Conservation (phyloP, 35 echinoderm and acorn worm genomes). For the Stichopus chloronotus region DNA sequence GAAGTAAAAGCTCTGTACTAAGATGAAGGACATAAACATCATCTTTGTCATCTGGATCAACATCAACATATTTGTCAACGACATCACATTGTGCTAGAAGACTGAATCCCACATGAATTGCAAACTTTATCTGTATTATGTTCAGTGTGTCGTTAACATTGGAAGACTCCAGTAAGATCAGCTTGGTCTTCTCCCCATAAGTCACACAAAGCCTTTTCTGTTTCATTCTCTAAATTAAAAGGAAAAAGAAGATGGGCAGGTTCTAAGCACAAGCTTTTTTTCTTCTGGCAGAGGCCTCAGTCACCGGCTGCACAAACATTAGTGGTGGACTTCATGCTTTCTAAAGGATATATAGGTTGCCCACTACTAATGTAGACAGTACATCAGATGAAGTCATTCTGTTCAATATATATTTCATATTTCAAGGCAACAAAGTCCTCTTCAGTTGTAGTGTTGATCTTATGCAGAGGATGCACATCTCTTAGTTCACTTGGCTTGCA, state of each 20-base stretch:
- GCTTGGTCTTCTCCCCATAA: conserved; percentile 25
- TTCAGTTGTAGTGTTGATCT: background rate
- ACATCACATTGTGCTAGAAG: conserved; percentile 11
- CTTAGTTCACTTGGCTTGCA: background rate
- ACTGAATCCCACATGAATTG: background rate
- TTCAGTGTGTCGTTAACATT: conserved; percentile 8
- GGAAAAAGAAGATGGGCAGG: background rate
- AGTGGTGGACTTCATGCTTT: background rate
- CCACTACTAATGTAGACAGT: background rate
- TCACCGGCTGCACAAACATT: background rate
- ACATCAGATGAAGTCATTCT: background rate
- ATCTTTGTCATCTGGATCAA: conserved; percentile 45
- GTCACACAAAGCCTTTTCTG: conserved; percentile 17
- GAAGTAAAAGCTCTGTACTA: conserved; percentile 10
- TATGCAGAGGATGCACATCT: background rate
- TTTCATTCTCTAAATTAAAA: background rate
- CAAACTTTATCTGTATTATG: background rate
- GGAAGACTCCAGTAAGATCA: background rate
- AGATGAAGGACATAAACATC: conserved; percentile 32
- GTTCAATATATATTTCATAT: background rate
- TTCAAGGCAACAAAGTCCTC: conserved; percentile 4
- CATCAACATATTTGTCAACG: conserved; percentile 47
- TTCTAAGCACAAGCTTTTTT: background rate
- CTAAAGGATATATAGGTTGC: background rate
- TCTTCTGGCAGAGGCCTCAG: background rate